Evolutionary conservation across 2,113 vertebrate genomes (phyloP).

Genomic region (Sorex fumeus): DNA sequence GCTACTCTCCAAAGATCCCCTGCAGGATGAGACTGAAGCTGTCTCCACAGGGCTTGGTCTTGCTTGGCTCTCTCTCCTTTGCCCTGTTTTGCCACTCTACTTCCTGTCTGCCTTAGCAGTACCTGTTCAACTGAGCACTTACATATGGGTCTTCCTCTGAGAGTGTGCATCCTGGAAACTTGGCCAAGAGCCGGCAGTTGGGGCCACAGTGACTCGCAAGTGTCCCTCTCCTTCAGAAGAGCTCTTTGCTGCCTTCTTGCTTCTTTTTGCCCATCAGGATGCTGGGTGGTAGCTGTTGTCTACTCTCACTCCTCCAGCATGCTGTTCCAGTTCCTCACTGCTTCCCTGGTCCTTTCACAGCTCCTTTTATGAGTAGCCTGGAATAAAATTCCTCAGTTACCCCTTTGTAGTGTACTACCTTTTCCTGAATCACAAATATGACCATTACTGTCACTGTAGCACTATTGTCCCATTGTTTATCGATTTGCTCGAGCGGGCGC

Average conservation of each 20-base stretch:
- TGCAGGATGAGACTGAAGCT: neutral
- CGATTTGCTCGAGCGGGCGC: too few species aligned
- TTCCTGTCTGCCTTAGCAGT: neutral
- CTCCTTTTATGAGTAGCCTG: neutral
- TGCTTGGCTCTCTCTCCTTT: neutral
- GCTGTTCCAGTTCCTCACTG: neutral
- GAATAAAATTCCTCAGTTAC: neutral
- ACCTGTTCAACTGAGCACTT: neutral
- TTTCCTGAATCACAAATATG: neutral
- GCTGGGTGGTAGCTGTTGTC: too few species aligned
- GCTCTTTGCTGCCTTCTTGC: neutral
- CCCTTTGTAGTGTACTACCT: neutral
- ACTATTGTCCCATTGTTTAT: too few species aligned
- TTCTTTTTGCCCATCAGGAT: neutral
- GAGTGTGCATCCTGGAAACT: neutral
- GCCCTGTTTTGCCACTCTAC: neutral
- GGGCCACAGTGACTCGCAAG: neutral
- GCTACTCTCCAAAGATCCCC: neutral
- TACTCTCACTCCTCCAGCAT: too few species aligned
- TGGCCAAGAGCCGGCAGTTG: neutral
- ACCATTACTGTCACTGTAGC: too few species aligned
- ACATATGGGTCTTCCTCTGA: neutral
- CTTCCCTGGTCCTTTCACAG: neutral
- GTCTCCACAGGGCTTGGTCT: neutral
- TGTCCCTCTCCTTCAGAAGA: neutral